Evolutionary conservation across 2,888 invertebrate species (phyloP).

Genomic region (Luperina nickerlii): DNA sequence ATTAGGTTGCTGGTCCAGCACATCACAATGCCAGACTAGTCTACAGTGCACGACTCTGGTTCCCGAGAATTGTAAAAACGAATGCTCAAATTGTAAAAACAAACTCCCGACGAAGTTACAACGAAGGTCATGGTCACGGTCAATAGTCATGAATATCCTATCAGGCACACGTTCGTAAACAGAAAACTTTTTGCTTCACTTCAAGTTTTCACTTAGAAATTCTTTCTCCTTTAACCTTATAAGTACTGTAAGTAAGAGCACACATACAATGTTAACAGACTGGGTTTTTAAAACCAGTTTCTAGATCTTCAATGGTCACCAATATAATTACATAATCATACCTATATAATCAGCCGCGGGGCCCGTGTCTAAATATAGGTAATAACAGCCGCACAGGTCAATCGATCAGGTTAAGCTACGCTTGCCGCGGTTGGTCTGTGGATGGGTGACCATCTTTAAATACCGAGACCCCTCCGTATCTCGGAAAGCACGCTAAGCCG

Average conservation of each 20-base stretch:
- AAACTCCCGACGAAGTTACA: conserved; percentile 22
- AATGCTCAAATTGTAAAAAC: conserved; percentile 12
- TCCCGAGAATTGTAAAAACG: not conserved
- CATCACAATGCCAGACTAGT: not conserved
- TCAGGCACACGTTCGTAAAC: conserved; percentile 56
- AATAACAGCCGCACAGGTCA: too few species aligned
- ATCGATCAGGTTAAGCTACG: too few species aligned
- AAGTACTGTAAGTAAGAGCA: not conserved
- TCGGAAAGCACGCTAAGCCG: too few species aligned
- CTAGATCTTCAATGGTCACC: not conserved
- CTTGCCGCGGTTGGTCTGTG: too few species aligned
- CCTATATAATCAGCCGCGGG: too few species aligned
- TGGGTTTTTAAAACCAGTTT: not conserved
- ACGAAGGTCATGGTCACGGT: conserved; percentile 48
- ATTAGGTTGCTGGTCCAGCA: too few species aligned
- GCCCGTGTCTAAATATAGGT: too few species aligned
- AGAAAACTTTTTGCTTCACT: conserved; percentile 45
- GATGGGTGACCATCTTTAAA: too few species aligned
- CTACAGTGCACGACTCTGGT: not conserved
- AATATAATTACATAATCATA: too few species aligned
- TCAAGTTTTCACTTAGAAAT: conserved; percentile 55
- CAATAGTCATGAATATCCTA: conserved; percentile 58
- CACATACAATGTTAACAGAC: not conserved
- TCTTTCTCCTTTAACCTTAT: conserved; percentile 28
- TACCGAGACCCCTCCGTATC: too few species aligned